These are phyloP conservation scores for Zaprionus africanus DNA, from an alignment of 1,140 invertebrate genomes.

Conservation along the genomic window DNA sequence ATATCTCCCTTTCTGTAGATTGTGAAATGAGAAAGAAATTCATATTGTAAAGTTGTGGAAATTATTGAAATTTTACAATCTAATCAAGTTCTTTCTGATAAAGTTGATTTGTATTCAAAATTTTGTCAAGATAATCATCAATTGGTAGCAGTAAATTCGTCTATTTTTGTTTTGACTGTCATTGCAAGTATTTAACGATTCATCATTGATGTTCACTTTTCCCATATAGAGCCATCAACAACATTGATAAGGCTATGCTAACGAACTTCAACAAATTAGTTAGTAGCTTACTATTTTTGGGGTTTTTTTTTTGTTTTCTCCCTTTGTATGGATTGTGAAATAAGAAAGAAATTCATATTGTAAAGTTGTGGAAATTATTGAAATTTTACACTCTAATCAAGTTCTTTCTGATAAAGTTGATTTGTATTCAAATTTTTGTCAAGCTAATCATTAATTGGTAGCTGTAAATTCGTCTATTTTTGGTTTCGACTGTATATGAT, in stretches of 20 bases:
- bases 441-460: too few species aligned
- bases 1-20: background rate
- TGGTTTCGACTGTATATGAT: background rate
- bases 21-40: slow-evolving; percentile 17
- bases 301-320: background rate
- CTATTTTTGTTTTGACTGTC: too few species aligned
- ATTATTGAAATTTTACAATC: background rate
- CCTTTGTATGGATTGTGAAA: slow-evolving; percentile 6
- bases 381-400: background rate
- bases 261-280: background rate
- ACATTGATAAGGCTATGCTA: slow-evolving; percentile 23
- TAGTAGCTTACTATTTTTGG: background rate
- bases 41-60: background rate
- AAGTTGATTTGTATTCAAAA: background rate
- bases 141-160: too few species aligned
- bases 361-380: background rate
- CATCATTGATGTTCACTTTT: slow-evolving; percentile 15
- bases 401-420: background rate
- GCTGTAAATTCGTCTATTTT: too few species aligned
- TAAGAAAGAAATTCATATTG: background rate
- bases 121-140: too few species aligned
- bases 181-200: slow-evolving; percentile 35
- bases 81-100: background rate
- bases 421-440: too few species aligned
- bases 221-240: slow-evolving; percentile 5